Evolutionary conservation across 2,888 invertebrate genomes (phyloP).

Genomic region (Entomobrya multifasciata): DNA sequence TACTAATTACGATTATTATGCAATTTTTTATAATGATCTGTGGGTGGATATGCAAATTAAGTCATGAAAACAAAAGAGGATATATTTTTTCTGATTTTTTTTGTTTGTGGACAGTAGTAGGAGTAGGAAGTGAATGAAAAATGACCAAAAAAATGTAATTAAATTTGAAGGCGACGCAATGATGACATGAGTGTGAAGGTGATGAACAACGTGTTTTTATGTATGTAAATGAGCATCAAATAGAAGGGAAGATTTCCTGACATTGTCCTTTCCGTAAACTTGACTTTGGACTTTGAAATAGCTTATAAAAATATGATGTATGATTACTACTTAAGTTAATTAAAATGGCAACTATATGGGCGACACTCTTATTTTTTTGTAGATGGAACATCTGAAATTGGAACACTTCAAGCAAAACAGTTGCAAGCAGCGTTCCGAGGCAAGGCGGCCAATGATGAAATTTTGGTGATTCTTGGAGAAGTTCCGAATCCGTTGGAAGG

Average conservation of each 20-base stretch:
- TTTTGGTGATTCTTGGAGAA: conserved; percentile 91
- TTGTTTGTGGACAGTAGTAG: not conserved
- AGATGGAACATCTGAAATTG: conserved; percentile 78
- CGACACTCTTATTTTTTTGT: conserved; percentile 48
- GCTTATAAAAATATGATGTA: not conserved
- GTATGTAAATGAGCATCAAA: not conserved
- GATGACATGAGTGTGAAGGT: conserved; percentile 24
- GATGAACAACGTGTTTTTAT: conserved; percentile 1
- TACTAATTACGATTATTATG: conserved; percentile 39
- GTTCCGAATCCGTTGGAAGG: conserved; percentile 89
- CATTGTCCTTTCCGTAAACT: conserved; percentile 12
- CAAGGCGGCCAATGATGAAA: conserved; percentile 95
- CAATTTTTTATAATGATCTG: conserved; percentile 16
- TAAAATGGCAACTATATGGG: not conserved
- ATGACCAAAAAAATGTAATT: not conserved
- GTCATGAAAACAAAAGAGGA: not conserved
- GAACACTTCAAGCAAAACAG: conserved; percentile 87
- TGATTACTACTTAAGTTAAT: not conserved
- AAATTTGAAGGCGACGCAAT: not conserved
- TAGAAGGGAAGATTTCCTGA: conserved; percentile 11
- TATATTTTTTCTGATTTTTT: too few species aligned
- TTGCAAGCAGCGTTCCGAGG: conserved; percentile 91
- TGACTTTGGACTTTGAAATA: conserved; percentile 24
- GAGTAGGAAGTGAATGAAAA: conserved; percentile 22
- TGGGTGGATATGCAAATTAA: conserved; percentile 15